Evolutionary conservation across 1,140 invertebrate genomes (phyloP), one percentile per base, ranked within the genome.

Genomic region (Heliconius melpomene): DNA sequence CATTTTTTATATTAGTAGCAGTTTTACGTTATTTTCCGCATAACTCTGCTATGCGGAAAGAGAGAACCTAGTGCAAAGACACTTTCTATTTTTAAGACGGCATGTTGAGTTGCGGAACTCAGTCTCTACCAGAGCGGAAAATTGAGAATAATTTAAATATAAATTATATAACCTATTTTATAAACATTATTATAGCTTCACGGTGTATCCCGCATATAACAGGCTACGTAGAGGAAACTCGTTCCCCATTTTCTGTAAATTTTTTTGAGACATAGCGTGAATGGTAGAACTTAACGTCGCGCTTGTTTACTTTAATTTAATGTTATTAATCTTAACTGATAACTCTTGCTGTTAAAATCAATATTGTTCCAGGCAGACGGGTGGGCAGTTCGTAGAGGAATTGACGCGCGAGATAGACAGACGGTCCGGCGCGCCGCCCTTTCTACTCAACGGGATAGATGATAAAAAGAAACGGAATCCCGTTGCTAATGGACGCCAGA

Each of bases 331-430:
- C 7, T 52, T 52, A 52, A 20, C 18, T 52, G 18, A 20, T 52
- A 20, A 20, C 50, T 52, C 50, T 13, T 52, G 60, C 23, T 66
- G 23, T 66, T 66, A 66, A 9, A 66, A 66, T 66, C 9, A 26
- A 23, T 26, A 29, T 89, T 92, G 74, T 79, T 92, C 82, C 86
- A 93, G 91, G 86, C 91, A 93, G 91, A 92, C 89, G 89, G 89
- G 90, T 87, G 91, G 91, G 92, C 86, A 91, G 88, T 91, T 94
- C 83, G 88, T 92, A 92, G 92, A 93, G 72, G 92, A 93, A 72
- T 83, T 94, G 66, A 82, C 89, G 1, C 84, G 85, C 7, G 91
- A 94, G 78, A 83, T 93, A 54, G 91, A 92, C 78, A 82, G 86
- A 32, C 87, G 89, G 78, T 80, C 83, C 60, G 84, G n/a, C 71